Evolutionary conservation across 2,888 invertebrate genomes (phyloP).

Genomic region (Trachelus stipa): DNA sequence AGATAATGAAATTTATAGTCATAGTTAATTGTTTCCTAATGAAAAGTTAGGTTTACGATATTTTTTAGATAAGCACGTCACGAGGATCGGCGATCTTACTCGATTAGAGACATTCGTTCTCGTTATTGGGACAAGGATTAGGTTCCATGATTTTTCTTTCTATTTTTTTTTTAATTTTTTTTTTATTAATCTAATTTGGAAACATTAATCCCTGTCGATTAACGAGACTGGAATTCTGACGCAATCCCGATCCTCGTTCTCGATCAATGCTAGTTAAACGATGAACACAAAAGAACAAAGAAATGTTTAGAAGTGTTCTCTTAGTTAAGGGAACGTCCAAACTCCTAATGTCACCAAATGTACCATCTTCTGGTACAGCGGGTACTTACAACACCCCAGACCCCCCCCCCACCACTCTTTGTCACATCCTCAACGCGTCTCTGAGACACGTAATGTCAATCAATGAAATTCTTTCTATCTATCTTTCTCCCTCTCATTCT

Average conservation of each 20-base stretch:
- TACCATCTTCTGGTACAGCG: neutral
- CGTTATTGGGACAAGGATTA: neutral
- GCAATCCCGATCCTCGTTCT: constrained; percentile 32
- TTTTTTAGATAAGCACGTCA: constrained; percentile 46
- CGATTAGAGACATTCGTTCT: neutral
- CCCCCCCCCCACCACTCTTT: neutral
- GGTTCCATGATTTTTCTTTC: neutral
- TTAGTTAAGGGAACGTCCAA: neutral
- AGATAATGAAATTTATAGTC: constrained; percentile 56
- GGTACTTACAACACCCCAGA: neutral
- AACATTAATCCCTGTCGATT: constrained; percentile 11
- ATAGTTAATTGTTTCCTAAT: constrained; percentile 56
- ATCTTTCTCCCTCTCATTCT: neutral
- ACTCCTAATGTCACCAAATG: neutral
- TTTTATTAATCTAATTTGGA: neutral
- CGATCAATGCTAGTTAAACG: constrained; percentile 39
- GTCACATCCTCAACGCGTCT: neutral
- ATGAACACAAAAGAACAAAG: constrained; percentile 10
- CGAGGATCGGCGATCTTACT: constrained; percentile 4
- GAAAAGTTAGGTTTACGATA: constrained; percentile 50
- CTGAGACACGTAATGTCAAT: neutral
- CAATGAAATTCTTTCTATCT: neutral
- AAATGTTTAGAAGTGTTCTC: neutral
- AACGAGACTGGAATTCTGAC: constrained; percentile 22
- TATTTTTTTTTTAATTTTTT: constrained; percentile 9